Base-by-base conservation (phyloP, 1,140 invertebrate species). In the Riptortus pedestris region DNA sequence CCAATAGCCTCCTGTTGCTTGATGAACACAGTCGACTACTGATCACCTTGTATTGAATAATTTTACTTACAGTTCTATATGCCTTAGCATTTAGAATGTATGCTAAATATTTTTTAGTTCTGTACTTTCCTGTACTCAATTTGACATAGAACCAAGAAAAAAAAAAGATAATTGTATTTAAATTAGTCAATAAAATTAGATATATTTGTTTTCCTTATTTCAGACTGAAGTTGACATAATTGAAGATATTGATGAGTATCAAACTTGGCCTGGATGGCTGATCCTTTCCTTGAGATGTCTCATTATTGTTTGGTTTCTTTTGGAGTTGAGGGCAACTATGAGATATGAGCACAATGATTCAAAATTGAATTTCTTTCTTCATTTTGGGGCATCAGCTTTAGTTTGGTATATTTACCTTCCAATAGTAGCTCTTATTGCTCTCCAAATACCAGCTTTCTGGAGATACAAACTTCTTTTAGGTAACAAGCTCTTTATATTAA, bases 381-480 rank as follows among this genome's bases (percentile, higher is more conserved):
- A 98, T 74, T 96, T 98, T 77, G 95, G 93, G 52, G 95, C 95
- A 38, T 96, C 93, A 24, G 94, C 93, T 68, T 79, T 98, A 38
- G 94, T 98, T 18, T 98, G 96, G 96, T 97, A 98, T 72, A 92
- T 97, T 67, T 97, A 98, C 77, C 79, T 98, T 67, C 93, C 94
- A 9, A 87, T 96, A 45, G 85, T 97, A 67, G 93, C 92, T 51
- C 81, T 98, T 55, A 90, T 98, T 68, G 90, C 92, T 29, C 79
- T 95, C 62, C 91, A 95, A 77, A 86, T 98, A 48, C 94, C 92
- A 65, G 85, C 93, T 51, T 77, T 98, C 65, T 98, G 93, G 93
- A 85, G 93, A 75, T 93, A 90, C 76, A 97, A 97, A 78, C 82
- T 97, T 70, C 78, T 97, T 64, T 79, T 96, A 69, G 91, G 92